Percentiles rank a stretch among this genome's conserved stretches.
Conservation (phyloP, 2,797 vertebrate genomes). For the Sorex maritimensis region DNA sequence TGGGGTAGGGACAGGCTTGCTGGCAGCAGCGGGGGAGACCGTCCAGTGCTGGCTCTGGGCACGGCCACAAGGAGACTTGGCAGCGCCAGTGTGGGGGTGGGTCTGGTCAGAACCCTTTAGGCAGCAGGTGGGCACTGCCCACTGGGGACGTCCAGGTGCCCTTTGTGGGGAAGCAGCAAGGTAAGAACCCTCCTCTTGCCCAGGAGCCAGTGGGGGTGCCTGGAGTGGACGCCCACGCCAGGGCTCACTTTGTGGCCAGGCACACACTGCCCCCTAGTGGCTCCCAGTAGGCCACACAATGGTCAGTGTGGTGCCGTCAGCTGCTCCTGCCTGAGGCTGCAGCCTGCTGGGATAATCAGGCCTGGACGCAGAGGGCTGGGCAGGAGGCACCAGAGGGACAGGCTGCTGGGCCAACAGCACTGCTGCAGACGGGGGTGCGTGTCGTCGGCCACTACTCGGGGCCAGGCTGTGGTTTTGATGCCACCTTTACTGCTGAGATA, state of each 20-base stretch:
- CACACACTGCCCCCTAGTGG: not conserved
- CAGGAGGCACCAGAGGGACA: slow-evolving; percentile 20
- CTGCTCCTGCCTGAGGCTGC: not conserved
- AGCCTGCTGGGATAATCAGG: not conserved
- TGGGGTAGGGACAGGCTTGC: not conserved
- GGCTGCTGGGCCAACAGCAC: not conserved
- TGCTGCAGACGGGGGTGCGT: not conserved
- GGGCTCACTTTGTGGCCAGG: not conserved
- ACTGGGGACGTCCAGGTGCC: not conserved
- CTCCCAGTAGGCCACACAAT: not conserved
- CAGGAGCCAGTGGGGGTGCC: not conserved
- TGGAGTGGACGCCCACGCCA: not conserved
- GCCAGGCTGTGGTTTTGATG: slow-evolving; percentile 62
- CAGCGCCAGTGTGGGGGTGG: not conserved
- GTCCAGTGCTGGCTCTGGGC: not conserved
- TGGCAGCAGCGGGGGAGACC: not conserved
- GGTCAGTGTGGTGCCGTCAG: not conserved
- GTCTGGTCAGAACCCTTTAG: not conserved
- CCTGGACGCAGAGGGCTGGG: rapidly evolving
- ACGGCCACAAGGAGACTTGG: too few relatives aligned
- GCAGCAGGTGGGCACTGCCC: not conserved
- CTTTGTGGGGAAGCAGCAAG: too few relatives aligned
- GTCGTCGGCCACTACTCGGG: slow-evolving; percentile 12
- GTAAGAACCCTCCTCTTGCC: not conserved
- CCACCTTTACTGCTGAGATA: slow-evolving; percentile 70